These are phyloP conservation scores for Phyto melanocephala DNA, from an alignment of 2,888 invertebrate genomes.

Conservation along the genomic window DNA sequence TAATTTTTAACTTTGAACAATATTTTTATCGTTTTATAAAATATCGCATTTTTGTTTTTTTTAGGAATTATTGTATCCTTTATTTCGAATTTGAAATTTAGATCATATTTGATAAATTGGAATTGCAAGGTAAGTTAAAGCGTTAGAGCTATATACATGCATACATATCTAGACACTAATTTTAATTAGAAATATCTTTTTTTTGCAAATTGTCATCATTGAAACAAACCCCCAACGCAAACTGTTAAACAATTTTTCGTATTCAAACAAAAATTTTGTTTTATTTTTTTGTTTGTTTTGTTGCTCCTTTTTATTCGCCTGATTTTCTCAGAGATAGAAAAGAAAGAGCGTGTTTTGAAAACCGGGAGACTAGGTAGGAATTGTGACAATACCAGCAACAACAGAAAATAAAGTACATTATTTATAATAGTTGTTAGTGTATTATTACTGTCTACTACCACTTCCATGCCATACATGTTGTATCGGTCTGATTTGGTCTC, in stretches of 20 bases:
- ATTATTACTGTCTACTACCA: conserved; percentile 28
- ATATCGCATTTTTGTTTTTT: no score
- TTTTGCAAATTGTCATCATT: conserved; percentile 40
- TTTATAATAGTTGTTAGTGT: neutral
- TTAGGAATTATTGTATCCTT: no score
- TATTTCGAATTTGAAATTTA: no score
- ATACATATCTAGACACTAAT: no score
- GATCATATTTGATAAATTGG: no score
- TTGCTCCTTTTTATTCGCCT: conserved; percentile 17
- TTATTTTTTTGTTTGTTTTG: neutral
- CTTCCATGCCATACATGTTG: conserved; percentile 6
- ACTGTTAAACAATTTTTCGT: conserved; percentile 11
- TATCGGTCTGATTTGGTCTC: conserved; percentile 16
- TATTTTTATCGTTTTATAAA: no score
- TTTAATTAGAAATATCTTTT: no score
- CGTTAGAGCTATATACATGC: no score
- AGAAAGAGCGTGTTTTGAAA: conserved; percentile 2
- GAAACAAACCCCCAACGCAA: conserved; percentile 42
- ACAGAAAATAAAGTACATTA: conserved; percentile 29
- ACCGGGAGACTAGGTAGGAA: conserved; percentile 36
- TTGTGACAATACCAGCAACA: conserved; percentile 18
- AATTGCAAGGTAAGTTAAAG: no score
- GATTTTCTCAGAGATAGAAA: neutral
- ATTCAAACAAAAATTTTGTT: conserved; percentile 6
- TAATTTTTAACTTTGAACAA: no score